Percentiles rank a stretch among this genome's conserved stretches.
phyloP scores from a whole-genome alignment of 2,113 vertebrate species.

The Paramormyrops kingsleyae region DNA sequence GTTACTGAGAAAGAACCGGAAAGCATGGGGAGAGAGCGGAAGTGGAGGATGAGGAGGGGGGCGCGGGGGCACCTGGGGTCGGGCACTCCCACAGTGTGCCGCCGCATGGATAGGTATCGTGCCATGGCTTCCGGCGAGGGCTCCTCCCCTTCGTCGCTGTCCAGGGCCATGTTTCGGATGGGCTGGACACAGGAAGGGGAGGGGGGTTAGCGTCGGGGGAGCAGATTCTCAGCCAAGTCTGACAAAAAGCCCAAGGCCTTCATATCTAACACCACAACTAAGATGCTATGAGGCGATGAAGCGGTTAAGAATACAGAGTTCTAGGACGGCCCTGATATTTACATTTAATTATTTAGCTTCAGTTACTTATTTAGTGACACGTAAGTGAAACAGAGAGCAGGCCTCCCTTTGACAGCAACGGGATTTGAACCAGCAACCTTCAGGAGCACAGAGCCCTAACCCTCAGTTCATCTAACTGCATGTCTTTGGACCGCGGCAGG shows the following conservation, averaged over 20 bases:
- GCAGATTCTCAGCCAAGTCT: neutral
- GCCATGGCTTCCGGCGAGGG: constrained; percentile 94
- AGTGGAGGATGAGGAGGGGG: neutral
- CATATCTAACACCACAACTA: neutral
- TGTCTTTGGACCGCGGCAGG: neutral
- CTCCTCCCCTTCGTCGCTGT: constrained; percentile 95
- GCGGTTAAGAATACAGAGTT: neutral
- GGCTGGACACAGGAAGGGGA: constrained; percentile 59
- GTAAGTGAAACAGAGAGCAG: neutral
- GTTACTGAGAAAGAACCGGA: neutral
- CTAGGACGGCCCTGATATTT: neutral
- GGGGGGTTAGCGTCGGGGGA: neutral
- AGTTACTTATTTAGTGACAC: neutral
- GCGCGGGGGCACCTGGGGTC: constrained; percentile 72
- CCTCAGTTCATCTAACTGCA: neutral
- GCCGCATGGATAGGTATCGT: constrained; percentile 93
- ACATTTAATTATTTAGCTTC: neutral
- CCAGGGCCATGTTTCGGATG: constrained; percentile 84
- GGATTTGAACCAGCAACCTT: neutral
- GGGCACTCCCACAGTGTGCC: constrained; percentile 94
- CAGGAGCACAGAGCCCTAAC: neutral
- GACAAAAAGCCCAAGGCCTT: neutral
- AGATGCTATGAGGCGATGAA: neutral
- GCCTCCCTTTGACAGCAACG: neutral
- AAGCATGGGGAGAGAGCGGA: neutral